A percentile compares a stretch with the other conserved stretches of the same genome.
These are phyloP conservation scores for Drosophila neutralis DNA, from an alignment of 2,888 invertebrate genomes.

Conservation along the genomic window DNA sequence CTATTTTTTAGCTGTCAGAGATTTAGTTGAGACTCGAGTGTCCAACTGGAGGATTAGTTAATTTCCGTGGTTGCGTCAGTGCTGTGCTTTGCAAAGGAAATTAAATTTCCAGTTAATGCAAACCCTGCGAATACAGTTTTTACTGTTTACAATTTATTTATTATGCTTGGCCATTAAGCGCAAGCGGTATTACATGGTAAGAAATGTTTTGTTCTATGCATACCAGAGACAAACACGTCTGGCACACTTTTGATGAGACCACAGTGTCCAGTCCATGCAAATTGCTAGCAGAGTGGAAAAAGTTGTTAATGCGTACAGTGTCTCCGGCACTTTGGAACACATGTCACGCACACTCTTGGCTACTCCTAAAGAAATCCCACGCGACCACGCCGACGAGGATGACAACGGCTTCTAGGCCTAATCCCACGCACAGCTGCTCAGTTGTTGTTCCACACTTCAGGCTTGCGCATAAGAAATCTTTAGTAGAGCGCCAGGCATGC, in stretches of 20 bases:
- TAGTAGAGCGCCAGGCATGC: conserved; percentile 48
- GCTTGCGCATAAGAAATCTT: conserved; percentile 13
- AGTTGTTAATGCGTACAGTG: conserved; percentile 28
- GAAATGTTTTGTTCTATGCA: not conserved
- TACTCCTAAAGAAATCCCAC: conserved; percentile 53
- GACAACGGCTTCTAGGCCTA: conserved; percentile 29
- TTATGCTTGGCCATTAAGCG: not conserved
- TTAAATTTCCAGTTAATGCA: not conserved
- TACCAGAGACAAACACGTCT: conserved; percentile 8
- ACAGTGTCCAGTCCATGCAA: conserved; percentile 15
- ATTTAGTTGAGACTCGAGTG: conserved; percentile 6
- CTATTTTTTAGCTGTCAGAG: conserved; percentile 6
- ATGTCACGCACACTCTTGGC: conserved; percentile 68
- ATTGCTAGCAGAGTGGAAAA: conserved; percentile 18
- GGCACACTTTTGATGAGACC: conserved; percentile 41
- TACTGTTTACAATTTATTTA: not conserved
- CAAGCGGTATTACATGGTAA: not conserved
- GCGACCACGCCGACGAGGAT: conserved; percentile 29
- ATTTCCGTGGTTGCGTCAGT: not conserved
- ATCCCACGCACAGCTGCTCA: conserved; percentile 52
- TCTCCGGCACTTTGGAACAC: conserved; percentile 56
- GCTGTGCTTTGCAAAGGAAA: not conserved
- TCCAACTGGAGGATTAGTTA: conserved; percentile 6
- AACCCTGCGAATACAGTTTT: not conserved
- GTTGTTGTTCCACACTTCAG: not conserved